Base-by-base conservation (phyloP, 2,797 vertebrate genomes). In the Serranus cabrilla region DNA sequence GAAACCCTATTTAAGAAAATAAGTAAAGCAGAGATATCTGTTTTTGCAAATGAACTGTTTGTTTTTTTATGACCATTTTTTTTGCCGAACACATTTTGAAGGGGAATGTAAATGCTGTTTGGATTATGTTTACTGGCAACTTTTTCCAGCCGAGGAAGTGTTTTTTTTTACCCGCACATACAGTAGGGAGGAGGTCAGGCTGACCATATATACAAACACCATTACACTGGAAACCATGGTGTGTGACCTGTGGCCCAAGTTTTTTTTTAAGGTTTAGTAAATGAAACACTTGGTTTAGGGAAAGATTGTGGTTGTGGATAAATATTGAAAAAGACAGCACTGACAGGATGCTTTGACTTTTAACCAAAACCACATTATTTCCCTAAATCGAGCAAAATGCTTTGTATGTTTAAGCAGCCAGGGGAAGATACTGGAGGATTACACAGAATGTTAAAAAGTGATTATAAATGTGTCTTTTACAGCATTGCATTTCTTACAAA, bases 361-460 rank as follows among this genome's bases (percentile, higher is more conserved):
- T 52, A 49, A 68, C 70, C 27, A 27, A 27, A 66, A 62, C 50
- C 23, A 52, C 76, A 56, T 54, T 47, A 39, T 40, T 57, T 66
- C 42, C 70, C 45, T 12, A 9, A 10, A 51, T 20, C 43, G 7
- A 40, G 39, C 57, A 14, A 16, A 16, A 18, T 8, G 66, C 27
- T 65, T 37, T 31, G 34, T 49, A 25, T 18, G 25, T 10, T 50
- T 40, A 34, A 20, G 57, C 21, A 4, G 42, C 31, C 58, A 47
- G 42, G 16, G 5, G 18, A 27, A 64, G 40, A 60, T 16, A 45
- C 12, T 21, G n/a, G 16, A n/a, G 14, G 43, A 47, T 49, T 56
- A 17, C 11, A 43, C 18, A 34, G 12, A 5, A 7, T 12, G 8
- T 42, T 65, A 56, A 2, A 13, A 34, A 23, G 11, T 34, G 11